Base-by-base conservation (phyloP, 2,888 invertebrate genomes). In the Lobophora halterata region DNA sequence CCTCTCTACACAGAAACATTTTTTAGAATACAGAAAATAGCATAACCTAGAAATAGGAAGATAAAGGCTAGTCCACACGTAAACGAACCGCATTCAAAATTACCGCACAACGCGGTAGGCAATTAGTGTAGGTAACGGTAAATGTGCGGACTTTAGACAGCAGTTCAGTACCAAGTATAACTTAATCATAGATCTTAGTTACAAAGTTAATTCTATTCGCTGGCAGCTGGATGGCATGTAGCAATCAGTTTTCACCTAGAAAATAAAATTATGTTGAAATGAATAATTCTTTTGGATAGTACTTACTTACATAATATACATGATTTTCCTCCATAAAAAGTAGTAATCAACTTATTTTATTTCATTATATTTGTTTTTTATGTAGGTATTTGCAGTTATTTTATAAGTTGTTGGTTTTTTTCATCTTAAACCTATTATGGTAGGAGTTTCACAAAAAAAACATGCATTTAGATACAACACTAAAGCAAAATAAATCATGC, bases 231-330 rank as follows among this genome's bases (percentile, higher is more conserved):
- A 67, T 62, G 51, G 61, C 57, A 51, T 43, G 59, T 51, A 71
- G 74, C 79, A 67, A 55, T 83, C 76, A 86, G 65, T 79, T 78
- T 71, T 83, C 86, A 86, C 85, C 86, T 87, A 85, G 62, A 83
- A 87, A 74, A 54, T 65, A 38, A 34, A 18, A 29, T 36, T 19
- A 28, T 13, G 28, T 24, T 39, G 32, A 36, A 32, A 32, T 23
- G 23, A 12, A 9, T 12, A 19, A 14, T 19, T 10, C 5, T n/a
- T n/a, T n/a, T n/a, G n/a, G n/a, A n/a, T 5, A n/a, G n/a, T n/a
- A 12, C n/a, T 11, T 24, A 24, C 12, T 2, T 24, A 24, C 6
- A 24, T 12, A 1, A 24, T 3, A n/a, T 24, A 5, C n/a, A 3
- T n/a, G 3, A 6, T 24, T n/a, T 14, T 5, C 5, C 5, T 14